Base-by-base conservation (phyloP, 2,888 invertebrate species). In the Dorcus parallelipipedus region DNA sequence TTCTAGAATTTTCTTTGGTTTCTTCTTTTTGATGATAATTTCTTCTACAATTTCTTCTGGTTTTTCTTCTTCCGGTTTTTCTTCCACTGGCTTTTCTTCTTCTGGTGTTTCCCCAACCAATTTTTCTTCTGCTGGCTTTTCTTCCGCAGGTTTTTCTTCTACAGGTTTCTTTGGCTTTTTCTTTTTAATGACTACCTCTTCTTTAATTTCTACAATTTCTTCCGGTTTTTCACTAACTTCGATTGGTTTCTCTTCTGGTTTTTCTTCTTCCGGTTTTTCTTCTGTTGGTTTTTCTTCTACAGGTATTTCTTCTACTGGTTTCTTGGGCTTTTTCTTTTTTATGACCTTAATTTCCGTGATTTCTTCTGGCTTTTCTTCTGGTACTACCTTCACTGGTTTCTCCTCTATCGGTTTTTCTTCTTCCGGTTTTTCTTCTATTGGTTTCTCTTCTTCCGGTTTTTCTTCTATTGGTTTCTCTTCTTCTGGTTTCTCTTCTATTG, bases 51-150 rank as follows among this genome's bases (percentile, higher is more conserved):
- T 70, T 41, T 69, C 74, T 33, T 73, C 71, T 49, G 69, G 65
- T 56, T 69, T 69, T 51, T 65, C 64, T 62, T 64, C 52, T 56
- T 73, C 17, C 69, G 5, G 61, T 3, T 20, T 20, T 59, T 59
- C 58, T 42, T 69, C 52, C 56, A 67, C 62, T 67, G 71, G 69
- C 42, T 78, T 78, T 64, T 79, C 79, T n/a, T 78, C 69, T 41
- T 66, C 60, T 43, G 65, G 47, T 9, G 55, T 53, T 2, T 73
- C 74, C 45, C 75, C 73, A 2, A 70, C 54, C 52, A 78, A 77
- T 14, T 73, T 70, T 77, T 78, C 39, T 75, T 75, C 5, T 63
- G 60, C 57, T 55, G 56, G 54, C 66, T 66, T 68, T 74, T 56
- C 64, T 67, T 68, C 55, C 64, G 59, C 61, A 40, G 54, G 60